phyloP scores from a whole-genome alignment of 1,140 invertebrate species.

The Watersipora subatra region DNA sequence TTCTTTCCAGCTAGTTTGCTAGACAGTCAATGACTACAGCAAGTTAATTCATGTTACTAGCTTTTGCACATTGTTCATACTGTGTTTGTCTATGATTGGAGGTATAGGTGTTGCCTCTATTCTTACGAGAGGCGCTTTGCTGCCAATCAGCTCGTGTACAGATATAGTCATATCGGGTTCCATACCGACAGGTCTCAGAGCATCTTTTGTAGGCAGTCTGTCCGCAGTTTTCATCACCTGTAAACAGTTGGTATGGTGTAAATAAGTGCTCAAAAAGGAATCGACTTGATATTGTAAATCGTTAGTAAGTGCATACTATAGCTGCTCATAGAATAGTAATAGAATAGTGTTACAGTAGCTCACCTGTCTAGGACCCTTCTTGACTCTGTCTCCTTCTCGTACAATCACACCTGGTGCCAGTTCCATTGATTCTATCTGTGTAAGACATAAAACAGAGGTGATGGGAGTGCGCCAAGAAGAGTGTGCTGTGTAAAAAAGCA shows the following conservation, averaged over 20 bases:
- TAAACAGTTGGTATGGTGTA: neutral
- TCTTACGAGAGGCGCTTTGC: neutral
- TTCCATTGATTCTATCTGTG: constrained; percentile 33
- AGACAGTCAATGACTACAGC: no score
- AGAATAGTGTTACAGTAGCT: no score
- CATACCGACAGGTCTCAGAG: neutral
- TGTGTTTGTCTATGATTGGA: neutral
- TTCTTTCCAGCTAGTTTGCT: no score
- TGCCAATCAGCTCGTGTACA: neutral
- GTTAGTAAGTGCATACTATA: no score
- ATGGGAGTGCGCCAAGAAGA: no score
- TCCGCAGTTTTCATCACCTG: neutral
- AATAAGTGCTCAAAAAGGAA: neutral
- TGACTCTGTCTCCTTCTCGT: constrained; percentile 26
- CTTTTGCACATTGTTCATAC: neutral
- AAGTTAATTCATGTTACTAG: no score
- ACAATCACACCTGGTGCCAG: constrained; percentile 28
- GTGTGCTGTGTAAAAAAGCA: no score
- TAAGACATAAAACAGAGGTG: neutral
- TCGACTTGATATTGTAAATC: no score
- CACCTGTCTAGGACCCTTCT: constrained; percentile 30
- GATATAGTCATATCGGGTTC: neutral
- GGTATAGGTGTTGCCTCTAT: neutral
- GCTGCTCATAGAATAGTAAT: no score
- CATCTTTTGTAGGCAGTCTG: neutral